A percentile compares a stretch with the other conserved stretches of the same genome.
Conservation (phyloP, 37 sponge, comb jelly and placozoan species). For the Halichondria panicea region DNA sequence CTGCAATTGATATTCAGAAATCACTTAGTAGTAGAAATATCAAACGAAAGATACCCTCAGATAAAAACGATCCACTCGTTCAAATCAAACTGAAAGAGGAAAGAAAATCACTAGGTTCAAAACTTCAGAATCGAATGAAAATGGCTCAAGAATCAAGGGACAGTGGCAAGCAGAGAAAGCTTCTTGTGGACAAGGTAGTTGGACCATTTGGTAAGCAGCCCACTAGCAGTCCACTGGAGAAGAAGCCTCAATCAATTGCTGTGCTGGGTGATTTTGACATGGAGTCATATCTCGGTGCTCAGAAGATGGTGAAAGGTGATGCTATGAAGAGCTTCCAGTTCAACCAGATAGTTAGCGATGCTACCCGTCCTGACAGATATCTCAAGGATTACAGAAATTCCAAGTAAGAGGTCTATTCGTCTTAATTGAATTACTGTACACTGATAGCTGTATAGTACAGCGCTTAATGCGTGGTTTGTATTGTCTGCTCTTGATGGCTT, state of each 20-base stretch:
- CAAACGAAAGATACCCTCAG: no score
- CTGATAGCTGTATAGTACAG: no score
- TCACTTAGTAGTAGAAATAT: no score
- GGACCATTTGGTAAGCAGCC: not conserved
- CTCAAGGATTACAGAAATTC: constrained; percentile 37
- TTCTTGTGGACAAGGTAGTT: not conserved
- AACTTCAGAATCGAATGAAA: no score
- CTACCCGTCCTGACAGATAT: constrained; percentile 21
- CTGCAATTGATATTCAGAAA: no score
- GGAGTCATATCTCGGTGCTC: constrained; percentile 44
- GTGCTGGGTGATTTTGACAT: constrained; percentile 41
- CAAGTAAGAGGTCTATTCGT: constrained; percentile 17
- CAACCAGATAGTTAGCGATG: constrained; percentile 66
- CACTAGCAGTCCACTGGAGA: not conserved
- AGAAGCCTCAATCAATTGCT: not conserved
- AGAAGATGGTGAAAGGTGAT: constrained; percentile 24
- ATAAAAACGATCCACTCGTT: no score
- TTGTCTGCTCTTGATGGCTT: no score
- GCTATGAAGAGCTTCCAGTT: constrained; percentile 52
- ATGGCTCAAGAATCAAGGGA: no score
- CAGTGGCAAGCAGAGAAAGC: not conserved
- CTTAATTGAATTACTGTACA: no score
- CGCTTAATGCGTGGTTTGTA: no score
- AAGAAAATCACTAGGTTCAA: no score
- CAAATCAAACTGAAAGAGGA: no score